Base-by-base conservation (phyloP, 1,140 invertebrate species). In the Achroia grisella region DNA sequence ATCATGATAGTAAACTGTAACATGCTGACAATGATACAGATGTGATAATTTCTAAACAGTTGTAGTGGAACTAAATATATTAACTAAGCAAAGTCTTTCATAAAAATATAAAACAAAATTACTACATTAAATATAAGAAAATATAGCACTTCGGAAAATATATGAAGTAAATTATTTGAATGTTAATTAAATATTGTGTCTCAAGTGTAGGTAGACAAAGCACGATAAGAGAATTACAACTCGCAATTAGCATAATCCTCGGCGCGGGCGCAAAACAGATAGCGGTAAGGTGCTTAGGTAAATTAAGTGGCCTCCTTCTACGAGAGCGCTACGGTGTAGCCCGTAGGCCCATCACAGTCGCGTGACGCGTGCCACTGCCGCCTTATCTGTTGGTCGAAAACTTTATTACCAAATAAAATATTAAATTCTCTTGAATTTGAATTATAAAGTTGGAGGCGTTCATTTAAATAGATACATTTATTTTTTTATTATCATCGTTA, bases 231-330 rank as follows among this genome's bases (percentile, higher is more conserved):
- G 80, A 55, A 73, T 84, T 82, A 84, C 78, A 72, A 62, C 53
- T 53, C 52, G 53, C 50, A 63, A 84, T 84, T 80, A 70, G 63
- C 74, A 84, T 82, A 84, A 84, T 78, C 71, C 66, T 46, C 52
- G 58, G 56, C 62, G 72, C 74, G 65, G 66, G 75, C 66, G 65
- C 69, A 61, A 60, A 44, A 63, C 66, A 65, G 80, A 82, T 82
- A 84, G 74, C 78, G 68, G 59, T 84, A 84, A 84, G 80, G 53
- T 75, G 75, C 80, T 84, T 84, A 84, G 59, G 64, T 63, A 75
- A 84, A 82, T 84, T 82, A 79, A 73, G 52, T 58, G 52, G 65
- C 52, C 44, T 61, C 59, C 58, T 23, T 23, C 17, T 23, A 23
- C 17, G 53, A 41, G 44, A 42, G 32, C 40, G 61, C 67, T 74